Evolutionary conservation across 2,797 vertebrate species (phyloP).

Genomic region (Amblyraja radiata): DNA sequence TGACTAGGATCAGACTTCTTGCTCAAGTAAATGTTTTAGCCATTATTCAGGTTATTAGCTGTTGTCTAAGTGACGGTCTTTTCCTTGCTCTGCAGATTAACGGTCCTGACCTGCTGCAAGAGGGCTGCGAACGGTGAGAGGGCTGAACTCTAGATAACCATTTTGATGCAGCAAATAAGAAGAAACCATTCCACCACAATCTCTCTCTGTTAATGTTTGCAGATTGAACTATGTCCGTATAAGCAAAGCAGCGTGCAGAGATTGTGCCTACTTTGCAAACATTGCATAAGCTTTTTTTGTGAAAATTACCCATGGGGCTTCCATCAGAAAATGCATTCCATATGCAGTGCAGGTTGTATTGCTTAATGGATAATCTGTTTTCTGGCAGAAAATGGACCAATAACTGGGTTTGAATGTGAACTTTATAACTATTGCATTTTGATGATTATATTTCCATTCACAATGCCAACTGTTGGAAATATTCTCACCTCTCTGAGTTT

Average conservation of each 20-base stretch:
- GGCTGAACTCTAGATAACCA: conserved; percentile 3
- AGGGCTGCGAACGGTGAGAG: background rate
- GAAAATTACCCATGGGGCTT: conserved; percentile 24
- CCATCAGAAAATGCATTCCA: conserved; percentile 27
- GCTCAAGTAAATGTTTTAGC: conserved; percentile 13
- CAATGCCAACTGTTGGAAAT: background rate
- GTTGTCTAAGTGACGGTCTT: conserved; percentile 2
- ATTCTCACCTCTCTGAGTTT: conserved; percentile 4
- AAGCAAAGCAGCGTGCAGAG: background rate
- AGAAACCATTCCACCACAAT: background rate
- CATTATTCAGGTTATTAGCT: conserved; percentile 19
- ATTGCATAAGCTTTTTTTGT: background rate
- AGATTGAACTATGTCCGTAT: background rate
- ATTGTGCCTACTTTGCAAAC: conserved; percentile 22
- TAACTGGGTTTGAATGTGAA: conserved; percentile 12
- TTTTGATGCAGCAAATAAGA: conserved; percentile 12
- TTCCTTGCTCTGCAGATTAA: conserved; percentile 16
- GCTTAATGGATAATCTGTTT: conserved; percentile 9
- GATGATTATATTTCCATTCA: conserved; percentile 30
- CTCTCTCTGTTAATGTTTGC: background rate
- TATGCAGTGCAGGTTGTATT: conserved; percentile 19
- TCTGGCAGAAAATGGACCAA: conserved; percentile 21
- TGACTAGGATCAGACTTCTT: background rate
- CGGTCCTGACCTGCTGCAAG: conserved; percentile 14
- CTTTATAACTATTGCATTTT: conserved; percentile 19